Conservation (phyloP, 37 sponge, comb jelly and placozoan genomes). For the Halichondria panicea region DNA sequence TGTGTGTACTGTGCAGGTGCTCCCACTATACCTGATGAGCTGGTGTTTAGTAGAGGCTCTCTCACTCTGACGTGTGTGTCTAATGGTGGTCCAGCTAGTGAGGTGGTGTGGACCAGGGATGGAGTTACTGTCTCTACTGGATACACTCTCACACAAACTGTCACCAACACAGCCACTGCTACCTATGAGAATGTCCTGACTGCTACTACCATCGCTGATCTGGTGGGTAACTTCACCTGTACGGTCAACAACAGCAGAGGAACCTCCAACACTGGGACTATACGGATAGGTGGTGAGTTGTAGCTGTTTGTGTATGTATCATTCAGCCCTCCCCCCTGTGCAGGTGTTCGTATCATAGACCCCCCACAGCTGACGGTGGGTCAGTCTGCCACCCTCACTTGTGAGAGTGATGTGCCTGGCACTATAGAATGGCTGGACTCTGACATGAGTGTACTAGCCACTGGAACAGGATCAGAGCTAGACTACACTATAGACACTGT, state of each 20-base stretch:
- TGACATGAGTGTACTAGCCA: neutral
- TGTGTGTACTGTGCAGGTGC: too few species aligned
- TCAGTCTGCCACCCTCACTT: neutral
- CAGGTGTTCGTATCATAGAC: constrained; percentile 10
- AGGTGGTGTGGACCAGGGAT: constrained; percentile 24
- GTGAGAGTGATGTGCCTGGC: constrained; percentile 10
- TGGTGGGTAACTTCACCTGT: constrained; percentile 17
- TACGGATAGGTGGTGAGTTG: constrained; percentile 7
- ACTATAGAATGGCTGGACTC: constrained; percentile 13
- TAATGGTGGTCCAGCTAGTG: constrained; percentile 21
- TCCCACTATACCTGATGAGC: too few species aligned
- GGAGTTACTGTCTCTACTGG: too few species aligned
- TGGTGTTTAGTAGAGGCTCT: neutral
- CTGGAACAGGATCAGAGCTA: neutral
- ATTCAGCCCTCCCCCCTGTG: neutral
- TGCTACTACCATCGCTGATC: neutral
- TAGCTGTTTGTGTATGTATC: neutral
- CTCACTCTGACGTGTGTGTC: constrained; percentile 23
- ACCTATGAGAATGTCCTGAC: constrained; percentile 9
- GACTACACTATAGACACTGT: constrained; percentile 2
- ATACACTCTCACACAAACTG: too few species aligned
- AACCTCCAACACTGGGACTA: neutral
- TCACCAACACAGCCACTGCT: constrained; percentile 1
- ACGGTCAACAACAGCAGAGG: constrained; percentile 5
- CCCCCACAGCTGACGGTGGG: constrained; percentile 21